phyloP scores from a whole-genome alignment of 2,113 vertebrate species.

The Empidonax traillii region DNA sequence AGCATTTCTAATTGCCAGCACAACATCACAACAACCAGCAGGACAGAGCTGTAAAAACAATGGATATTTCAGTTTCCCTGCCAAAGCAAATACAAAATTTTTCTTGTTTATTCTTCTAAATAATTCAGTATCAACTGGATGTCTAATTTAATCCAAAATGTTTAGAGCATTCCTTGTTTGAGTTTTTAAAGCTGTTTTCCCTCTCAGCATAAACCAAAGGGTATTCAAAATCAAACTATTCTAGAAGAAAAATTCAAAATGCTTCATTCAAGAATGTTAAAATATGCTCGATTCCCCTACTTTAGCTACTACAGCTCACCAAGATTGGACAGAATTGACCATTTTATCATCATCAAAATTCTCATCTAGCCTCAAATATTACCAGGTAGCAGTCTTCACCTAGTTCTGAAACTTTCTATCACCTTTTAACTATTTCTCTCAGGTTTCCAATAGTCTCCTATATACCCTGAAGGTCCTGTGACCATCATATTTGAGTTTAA shows the following conservation, averaged over 20 bases:
- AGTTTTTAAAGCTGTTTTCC: neutral
- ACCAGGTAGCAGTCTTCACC: neutral
- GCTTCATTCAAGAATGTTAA: neutral
- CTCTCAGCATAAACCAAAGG: neutral
- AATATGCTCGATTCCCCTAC: neutral
- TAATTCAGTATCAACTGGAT: neutral
- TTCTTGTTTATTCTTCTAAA: neutral
- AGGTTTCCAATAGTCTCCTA: neutral
- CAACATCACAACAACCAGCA: neutral
- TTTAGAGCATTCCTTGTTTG: neutral
- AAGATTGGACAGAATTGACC: too few species aligned
- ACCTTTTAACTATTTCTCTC: neutral
- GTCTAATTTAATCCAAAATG: neutral
- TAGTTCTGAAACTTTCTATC: neutral
- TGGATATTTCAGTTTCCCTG: neutral
- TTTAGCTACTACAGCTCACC: neutral
- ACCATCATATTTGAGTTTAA: neutral
- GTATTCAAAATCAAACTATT: neutral
- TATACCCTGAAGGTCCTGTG: neutral
- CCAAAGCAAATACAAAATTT: neutral
- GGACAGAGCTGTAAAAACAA: neutral
- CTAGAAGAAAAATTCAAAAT: neutral
- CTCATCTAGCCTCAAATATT: neutral
- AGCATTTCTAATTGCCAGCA: neutral
- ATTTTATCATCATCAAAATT: too few species aligned